Evolutionary conservation across 2,797 vertebrate species (phyloP), one percentile per base, ranked within the genome.

Genomic region (Hoplostethus mediterraneus): DNA sequence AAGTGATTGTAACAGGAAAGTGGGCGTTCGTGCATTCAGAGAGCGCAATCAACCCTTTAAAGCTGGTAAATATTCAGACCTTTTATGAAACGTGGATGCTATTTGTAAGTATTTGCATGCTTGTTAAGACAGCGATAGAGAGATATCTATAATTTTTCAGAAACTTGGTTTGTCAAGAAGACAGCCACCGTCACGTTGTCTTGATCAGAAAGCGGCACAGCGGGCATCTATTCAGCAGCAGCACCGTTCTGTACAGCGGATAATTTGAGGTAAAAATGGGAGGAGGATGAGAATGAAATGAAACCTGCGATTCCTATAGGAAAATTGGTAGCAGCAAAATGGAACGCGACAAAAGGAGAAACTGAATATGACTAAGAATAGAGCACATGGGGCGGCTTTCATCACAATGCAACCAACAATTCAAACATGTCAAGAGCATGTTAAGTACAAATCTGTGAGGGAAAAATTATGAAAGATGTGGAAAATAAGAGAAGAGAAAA

Each of bases 291-390:
- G 67, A 77, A n/a, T n/a, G n/a, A n/a, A 76, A 86, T 83, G 40
- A 87, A 88, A 83, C 68, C 86, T 77, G 84, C 72, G 76, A 79
- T 75, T 7, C 36, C 77, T 81, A 67, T 0, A 62, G 74, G 70
- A 81, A 83, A 80, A 73, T 30, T 55, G 68, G 71, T 59, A 28
- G 72, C 60, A 72, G 69, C 57, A 67, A 77, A 78, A 72, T 63
- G 73, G 74, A 49, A 62, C 12, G 21, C 68, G 59, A 68, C 38
- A 68, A 44, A 40, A 21, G 21, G 10, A 40, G 61, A 73, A 74
- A 63, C 16, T 45, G 49, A 77, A 75, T 21, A 21, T 11, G 0
- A 42, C 2, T 12, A 11, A 12, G 28, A 73, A 59, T 67, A 57
- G 40, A 71, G 31, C 42, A 60, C 17, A 40, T 3, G 10, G 44